A percentile compares a stretch with the other conserved stretches of the same genome.
Evolutionary conservation across 2,888 invertebrate species (phyloP).

Genomic region (Caenorhabditis sp.): DNA sequence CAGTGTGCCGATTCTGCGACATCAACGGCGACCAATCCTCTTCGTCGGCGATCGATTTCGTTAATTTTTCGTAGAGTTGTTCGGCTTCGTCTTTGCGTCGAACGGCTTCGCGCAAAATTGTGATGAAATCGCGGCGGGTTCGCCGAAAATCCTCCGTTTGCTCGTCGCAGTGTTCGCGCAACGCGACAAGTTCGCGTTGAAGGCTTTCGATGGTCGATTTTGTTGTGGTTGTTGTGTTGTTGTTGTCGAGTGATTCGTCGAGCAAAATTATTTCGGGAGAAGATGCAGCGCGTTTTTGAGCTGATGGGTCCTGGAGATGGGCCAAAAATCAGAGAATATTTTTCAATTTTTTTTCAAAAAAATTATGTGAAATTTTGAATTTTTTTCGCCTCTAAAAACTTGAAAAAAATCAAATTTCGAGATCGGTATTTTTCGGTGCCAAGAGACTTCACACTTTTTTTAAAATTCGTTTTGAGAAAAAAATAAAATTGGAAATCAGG

Average conservation of each 20-base stretch:
- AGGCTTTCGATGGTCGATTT: slow-evolving; percentile 7
- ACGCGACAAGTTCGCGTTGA: slow-evolving; percentile 4
- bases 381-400: too few relatives aligned
- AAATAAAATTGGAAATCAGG: too few relatives aligned
- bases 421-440: too few relatives aligned
- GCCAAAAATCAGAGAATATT: not conserved
- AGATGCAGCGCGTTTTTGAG: not conserved
- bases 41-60: slow-evolving; percentile 15
- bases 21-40: slow-evolving; percentile 32
- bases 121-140: slow-evolving; percentile 30
- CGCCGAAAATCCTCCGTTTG: slow-evolving; percentile 25
- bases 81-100: slow-evolving; percentile 24
- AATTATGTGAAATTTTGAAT: too few relatives aligned
- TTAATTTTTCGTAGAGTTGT: not conserved
- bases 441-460: too few relatives aligned
- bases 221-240: too few relatives aligned
- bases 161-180: not conserved
- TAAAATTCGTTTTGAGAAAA: too few relatives aligned
- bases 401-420: too few relatives aligned
- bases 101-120: slow-evolving; percentile 28
- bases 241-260: slow-evolving; percentile 2
- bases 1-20: slow-evolving; percentile 20
- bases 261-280: slow-evolving; percentile 26
- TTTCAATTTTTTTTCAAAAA: too few relatives aligned
- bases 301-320: not conserved